Percentiles rank a stretch among this genome's conserved stretches.
Evolutionary conservation across 2,797 vertebrate genomes (phyloP).

Genomic region (Sebastolobus alascanus): DNA sequence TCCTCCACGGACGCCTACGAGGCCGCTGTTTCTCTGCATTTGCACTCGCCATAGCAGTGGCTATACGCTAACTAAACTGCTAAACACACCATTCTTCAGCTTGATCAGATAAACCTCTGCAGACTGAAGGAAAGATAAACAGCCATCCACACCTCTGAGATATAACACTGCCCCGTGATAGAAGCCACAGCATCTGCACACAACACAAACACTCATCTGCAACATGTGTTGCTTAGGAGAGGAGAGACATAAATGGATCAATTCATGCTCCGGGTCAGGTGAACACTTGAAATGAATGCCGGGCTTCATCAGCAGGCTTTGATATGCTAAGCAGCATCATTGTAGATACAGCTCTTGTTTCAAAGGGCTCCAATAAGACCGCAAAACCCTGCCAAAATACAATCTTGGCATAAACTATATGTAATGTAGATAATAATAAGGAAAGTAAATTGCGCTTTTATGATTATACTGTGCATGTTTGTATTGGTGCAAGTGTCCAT

Average conservation of each 20-base stretch:
- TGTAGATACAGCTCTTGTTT: conserved; percentile 51
- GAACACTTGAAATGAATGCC: conserved; percentile 82
- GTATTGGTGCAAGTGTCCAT: not conserved
- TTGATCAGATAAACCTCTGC: conserved; percentile 35
- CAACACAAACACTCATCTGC: conserved; percentile 55
- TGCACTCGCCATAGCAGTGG: conserved; percentile 44
- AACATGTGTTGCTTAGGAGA: conserved; percentile 78
- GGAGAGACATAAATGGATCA: conserved; percentile 32
- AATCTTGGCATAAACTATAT: conserved; percentile 12
- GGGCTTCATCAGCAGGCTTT: conserved; percentile 79
- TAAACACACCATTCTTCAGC: conserved; percentile 34
- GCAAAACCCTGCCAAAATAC: conserved; percentile 16
- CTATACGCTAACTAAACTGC: not conserved
- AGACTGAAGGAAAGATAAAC: conserved; percentile 30
- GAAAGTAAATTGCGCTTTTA: conserved; percentile 5
- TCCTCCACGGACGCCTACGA: conserved; percentile 41
- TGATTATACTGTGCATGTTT: not conserved
- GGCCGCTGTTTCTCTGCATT: conserved; percentile 16
- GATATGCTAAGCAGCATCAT: conserved; percentile 83
- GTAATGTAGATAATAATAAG: not conserved
- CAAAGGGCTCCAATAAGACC: conserved; percentile 49
- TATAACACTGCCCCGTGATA: conserved; percentile 31
- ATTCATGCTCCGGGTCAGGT: conserved; percentile 72
- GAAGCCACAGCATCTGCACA: conserved; percentile 51
- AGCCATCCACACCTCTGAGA: conserved; percentile 30